These are phyloP conservation scores for Seriola dumerili DNA, from an alignment of 2,113 vertebrate genomes.

Conservation along the genomic window DNA sequence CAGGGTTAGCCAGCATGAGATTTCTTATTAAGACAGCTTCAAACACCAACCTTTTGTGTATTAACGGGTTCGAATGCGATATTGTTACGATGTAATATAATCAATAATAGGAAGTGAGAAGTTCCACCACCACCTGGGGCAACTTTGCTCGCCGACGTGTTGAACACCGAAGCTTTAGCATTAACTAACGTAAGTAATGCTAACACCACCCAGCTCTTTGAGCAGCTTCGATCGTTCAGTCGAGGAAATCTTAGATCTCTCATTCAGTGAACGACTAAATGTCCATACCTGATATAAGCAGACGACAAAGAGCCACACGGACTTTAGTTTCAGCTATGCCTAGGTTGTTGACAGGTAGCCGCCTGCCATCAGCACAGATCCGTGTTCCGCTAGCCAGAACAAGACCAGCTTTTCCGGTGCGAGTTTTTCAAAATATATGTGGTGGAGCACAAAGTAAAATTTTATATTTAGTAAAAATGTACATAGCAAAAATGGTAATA, in stretches of 20 bases:
- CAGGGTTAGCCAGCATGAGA: conserved; percentile 41
- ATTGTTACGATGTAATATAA: background rate
- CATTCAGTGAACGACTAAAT: background rate
- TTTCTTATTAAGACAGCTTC: conserved; percentile 18
- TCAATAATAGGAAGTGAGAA: background rate
- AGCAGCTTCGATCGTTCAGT: background rate
- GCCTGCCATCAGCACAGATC: conserved; percentile 48
- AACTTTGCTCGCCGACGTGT: conserved; percentile 57
- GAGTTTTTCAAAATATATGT: conserved; percentile 44
- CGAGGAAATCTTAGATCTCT: background rate
- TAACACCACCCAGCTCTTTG: conserved; percentile 35
- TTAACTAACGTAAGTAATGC: conserved; percentile 37
- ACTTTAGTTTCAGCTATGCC: conserved; percentile 15
- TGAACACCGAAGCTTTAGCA: conserved; percentile 43
- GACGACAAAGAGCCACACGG: background rate
- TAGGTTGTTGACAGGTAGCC: conserved; percentile 65
- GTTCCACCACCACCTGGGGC: conserved; percentile 24
- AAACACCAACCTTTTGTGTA: background rate
- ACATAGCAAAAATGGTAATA: too few relatives aligned
- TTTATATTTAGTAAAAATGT: too few relatives aligned
- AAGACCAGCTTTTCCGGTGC: conserved; percentile 41
- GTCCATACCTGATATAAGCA: conserved; percentile 60
- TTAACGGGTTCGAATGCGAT: rapidly evolving
- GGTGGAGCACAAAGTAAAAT: too few relatives aligned
- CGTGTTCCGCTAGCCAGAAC: conserved; percentile 39